phyloP scores from a whole-genome alignment of 2,113 vertebrate species.

The Callipepla californica region DNA sequence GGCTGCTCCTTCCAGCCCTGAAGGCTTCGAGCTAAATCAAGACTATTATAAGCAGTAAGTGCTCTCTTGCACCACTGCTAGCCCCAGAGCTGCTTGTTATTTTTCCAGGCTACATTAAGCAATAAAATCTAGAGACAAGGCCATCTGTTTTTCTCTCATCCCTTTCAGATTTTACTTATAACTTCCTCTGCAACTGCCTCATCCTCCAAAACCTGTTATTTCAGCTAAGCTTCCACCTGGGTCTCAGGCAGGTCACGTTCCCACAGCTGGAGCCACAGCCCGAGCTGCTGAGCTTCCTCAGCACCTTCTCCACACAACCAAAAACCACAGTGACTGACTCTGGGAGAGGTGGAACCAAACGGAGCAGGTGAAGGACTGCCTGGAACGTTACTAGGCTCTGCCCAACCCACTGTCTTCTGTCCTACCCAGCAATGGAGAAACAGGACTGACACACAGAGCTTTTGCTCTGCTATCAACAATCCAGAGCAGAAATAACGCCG shows the following conservation, averaged over 20 bases:
- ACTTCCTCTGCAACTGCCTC: background rate
- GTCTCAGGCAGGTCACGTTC: background rate
- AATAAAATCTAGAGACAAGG: slow-evolving; percentile 33
- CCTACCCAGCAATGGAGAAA: accelerated
- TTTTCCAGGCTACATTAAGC: slow-evolving; percentile 21
- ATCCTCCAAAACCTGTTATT: background rate
- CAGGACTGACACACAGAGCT: accelerated
- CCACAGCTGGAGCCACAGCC: background rate
- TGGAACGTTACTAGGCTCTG: accelerated
- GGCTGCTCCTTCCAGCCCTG: slow-evolving; percentile 6
- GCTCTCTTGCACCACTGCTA: background rate
- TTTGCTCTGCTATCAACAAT: accelerated
- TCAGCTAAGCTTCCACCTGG: accelerated
- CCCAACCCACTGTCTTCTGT: background rate
- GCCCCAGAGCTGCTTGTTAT: slow-evolving; percentile 23
- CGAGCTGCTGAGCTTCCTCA: background rate
- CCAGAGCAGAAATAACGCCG: accelerated
- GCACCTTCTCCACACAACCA: accelerated
- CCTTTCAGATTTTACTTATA: slow-evolving; percentile 19
- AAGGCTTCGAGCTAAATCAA: slow-evolving; percentile 30
- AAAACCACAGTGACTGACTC: accelerated
- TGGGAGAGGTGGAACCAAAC: background rate
- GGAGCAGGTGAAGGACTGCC: background rate
- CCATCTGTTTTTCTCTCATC: background rate
- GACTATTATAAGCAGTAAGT: background rate